Percentiles rank a stretch among this genome's conserved stretches.
phyloP scores from a whole-genome alignment of 2,888 invertebrate species.

The Heliconius charithonia region DNA sequence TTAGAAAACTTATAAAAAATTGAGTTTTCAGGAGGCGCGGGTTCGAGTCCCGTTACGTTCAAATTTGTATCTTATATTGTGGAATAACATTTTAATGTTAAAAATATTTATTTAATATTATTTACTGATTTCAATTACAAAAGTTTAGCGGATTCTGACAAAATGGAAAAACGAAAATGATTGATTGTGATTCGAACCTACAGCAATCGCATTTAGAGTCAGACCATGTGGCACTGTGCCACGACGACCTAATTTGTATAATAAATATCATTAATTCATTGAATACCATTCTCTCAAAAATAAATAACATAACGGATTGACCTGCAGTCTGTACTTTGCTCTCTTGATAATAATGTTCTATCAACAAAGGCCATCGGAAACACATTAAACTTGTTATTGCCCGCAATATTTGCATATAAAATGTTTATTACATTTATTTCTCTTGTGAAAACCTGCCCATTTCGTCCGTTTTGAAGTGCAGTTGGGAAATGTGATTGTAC shows the following conservation, averaged over 20 bases:
- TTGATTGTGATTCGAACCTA: not conserved
- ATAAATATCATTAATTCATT: not conserved
- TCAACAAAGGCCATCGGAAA: slow-evolving; percentile 14
- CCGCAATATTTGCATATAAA: slow-evolving; percentile 1
- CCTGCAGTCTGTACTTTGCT: slow-evolving; percentile 4
- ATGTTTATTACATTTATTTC: not conserved
- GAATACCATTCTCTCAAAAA: slow-evolving; percentile 15
- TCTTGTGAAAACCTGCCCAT: slow-evolving; percentile 1
- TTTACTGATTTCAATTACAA: too few relatives aligned
- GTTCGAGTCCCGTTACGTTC: too few relatives aligned
- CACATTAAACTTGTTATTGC: slow-evolving; percentile 18
- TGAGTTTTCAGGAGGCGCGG: too few relatives aligned
- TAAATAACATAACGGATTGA: slow-evolving; percentile 14
- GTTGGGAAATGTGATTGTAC: too few relatives aligned
- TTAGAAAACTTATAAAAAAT: too few relatives aligned
- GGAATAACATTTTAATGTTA: too few relatives aligned
- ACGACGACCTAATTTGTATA: not conserved
- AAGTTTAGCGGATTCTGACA: too few relatives aligned
- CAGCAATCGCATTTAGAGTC: not conserved
- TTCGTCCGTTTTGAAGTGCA: not conserved
- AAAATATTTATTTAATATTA: too few relatives aligned
- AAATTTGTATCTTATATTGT: too few relatives aligned
- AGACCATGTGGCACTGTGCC: too few relatives aligned
- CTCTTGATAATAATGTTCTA: slow-evolving; percentile 19
- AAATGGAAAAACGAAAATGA: too few relatives aligned